phyloP scores from a whole-genome alignment of 2,113 vertebrate genomes.

The Cavia aperea region DNA sequence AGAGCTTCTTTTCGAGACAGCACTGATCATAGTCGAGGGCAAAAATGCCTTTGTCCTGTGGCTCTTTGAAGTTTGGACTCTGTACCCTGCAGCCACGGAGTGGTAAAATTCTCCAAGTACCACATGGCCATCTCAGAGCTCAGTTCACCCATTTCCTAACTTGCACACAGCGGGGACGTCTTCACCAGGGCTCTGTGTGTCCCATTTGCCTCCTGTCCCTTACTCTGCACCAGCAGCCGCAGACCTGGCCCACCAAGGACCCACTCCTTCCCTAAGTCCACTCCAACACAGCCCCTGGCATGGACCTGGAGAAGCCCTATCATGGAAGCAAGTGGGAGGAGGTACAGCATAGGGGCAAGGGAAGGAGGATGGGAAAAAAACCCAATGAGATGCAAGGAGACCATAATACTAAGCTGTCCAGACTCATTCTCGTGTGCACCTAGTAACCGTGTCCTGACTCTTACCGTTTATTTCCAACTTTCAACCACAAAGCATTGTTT shows the following conservation, averaged over 20 bases:
- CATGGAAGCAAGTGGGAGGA: neutral
- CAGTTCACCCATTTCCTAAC: accelerated
- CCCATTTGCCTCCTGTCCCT: accelerated
- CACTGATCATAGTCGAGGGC: slow-evolving; percentile 69
- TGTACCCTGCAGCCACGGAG: neutral
- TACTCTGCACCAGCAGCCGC: neutral
- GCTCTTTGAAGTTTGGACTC: neutral
- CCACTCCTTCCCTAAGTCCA: neutral
- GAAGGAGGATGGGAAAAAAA: neutral
- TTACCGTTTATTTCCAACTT: accelerated
- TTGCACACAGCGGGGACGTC: neutral
- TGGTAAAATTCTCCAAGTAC: neutral
- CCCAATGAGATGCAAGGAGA: neutral
- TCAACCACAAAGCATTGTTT: neutral
- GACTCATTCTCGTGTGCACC: accelerated
- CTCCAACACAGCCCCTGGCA: accelerated
- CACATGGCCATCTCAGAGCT: neutral
- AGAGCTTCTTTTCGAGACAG: slow-evolving; percentile 89
- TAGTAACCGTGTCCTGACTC: neutral
- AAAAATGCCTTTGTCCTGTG: neutral
- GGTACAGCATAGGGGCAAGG: accelerated
- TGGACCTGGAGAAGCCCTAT: neutral
- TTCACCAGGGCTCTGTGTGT: accelerated
- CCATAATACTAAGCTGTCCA: neutral
- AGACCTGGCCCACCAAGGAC: neutral